These are phyloP conservation scores for Nothobranchius kuhntae DNA, from an alignment of 2,113 vertebrate species.

Conservation along the genomic window DNA sequence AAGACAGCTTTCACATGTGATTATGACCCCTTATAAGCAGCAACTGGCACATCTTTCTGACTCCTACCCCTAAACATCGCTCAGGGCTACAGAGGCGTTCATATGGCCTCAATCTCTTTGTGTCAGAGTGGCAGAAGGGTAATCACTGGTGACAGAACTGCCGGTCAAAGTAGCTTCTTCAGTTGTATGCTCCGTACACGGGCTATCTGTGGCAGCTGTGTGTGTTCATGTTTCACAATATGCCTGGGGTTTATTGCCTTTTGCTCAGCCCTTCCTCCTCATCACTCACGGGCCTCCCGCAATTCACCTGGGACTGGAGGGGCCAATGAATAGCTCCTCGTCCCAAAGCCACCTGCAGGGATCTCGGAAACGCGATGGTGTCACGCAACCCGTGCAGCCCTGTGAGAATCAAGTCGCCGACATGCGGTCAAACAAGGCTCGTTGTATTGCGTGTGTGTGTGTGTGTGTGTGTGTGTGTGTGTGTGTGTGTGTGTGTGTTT, in stretches of 20 bases:
- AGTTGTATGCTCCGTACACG: conserved; percentile 12
- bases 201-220: conserved; percentile 50
- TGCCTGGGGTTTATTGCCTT: conserved; percentile 55
- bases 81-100: conserved; percentile 69
- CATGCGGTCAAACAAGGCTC: conserved; percentile 52
- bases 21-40: conserved; percentile 74
- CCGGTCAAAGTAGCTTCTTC: conserved; percentile 63
- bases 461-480: neutral
- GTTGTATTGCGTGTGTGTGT: conserved; percentile 50
- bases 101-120: conserved; percentile 69
- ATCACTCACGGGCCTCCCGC: conserved; percentile 43
- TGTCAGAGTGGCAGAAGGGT: conserved; percentile 69
- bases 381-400: conserved; percentile 55
- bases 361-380: conserved; percentile 61
- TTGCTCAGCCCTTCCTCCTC: conserved; percentile 28
- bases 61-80: conserved; percentile 72
- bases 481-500: conserved; percentile 33
- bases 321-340: conserved; percentile 61
- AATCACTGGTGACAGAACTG: conserved; percentile 71
- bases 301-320: conserved; percentile 59
- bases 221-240: conserved; percentile 49
- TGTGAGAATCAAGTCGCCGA: conserved; percentile 54
- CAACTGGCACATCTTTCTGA: conserved; percentile 52
- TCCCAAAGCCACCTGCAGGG: conserved; percentile 55
- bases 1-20: conserved; percentile 80